These are phyloP conservation scores for Microtus ochrogaster DNA, from an alignment of 2,113 vertebrate species.

Conservation along the genomic window DNA sequence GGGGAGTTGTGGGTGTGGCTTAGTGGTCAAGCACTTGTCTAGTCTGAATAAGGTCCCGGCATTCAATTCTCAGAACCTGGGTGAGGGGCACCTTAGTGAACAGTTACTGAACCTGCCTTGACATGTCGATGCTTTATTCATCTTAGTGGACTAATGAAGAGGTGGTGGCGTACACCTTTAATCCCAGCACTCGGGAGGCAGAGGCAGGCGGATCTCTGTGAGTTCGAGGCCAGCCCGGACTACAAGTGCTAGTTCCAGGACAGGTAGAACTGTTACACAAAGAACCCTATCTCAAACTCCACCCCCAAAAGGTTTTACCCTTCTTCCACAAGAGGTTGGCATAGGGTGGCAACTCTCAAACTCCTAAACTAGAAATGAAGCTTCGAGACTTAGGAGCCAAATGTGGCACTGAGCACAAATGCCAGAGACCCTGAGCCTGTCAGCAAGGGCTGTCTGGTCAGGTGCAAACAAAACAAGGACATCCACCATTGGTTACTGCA, in stretches of 20 bases:
- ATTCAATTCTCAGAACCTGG: not conserved
- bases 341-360: not conserved
- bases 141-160: constrained; percentile 50
- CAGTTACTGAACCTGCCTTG: not conserved
- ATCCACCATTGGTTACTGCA: too few species aligned
- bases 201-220: too few species aligned
- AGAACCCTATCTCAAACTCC: too few species aligned
- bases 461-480: not conserved
- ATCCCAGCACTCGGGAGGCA: too few species aligned
- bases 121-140: not conserved
- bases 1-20: not conserved
- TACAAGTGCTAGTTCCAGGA: too few species aligned
- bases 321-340: not conserved
- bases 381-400: not conserved
- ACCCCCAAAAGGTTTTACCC: not conserved
- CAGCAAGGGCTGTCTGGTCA: not conserved
- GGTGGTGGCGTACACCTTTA: too few species aligned
- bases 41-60: not conserved
- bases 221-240: too few species aligned
- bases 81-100: not conserved
- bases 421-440: not conserved
- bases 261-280: too few species aligned
- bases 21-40: too few species aligned
- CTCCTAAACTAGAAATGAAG: not conserved
- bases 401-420: not conserved